These are phyloP conservation scores for Tetraneura akinire DNA, from an alignment of 1,140 invertebrate genomes.

Conservation along the genomic window DNA sequence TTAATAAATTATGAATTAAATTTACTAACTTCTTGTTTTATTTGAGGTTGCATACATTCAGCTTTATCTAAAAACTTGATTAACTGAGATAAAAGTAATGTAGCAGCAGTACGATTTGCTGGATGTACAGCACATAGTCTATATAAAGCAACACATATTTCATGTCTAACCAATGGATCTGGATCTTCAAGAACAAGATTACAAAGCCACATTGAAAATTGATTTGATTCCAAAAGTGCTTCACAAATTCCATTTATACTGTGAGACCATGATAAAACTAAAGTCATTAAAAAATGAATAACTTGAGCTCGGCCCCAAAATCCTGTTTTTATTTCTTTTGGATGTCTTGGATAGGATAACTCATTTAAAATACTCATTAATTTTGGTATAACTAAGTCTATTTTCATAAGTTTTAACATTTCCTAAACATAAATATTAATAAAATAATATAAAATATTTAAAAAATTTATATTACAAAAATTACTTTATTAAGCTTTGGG, in stretches of 20 bases:
- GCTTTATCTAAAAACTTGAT: conserved; percentile 78
- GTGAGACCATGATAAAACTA: conserved; percentile 81
- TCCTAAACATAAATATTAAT: conserved; percentile 61
- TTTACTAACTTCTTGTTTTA: conserved; percentile 60
- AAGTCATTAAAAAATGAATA: conserved; percentile 78
- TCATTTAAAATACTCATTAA: conserved; percentile 85
- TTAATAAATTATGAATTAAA: not conserved
- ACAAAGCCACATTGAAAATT: conserved; percentile 73
- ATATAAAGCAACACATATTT: conserved; percentile 87
- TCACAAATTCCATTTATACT: conserved; percentile 68
- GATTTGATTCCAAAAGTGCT: conserved; percentile 67
- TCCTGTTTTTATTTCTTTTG: conserved; percentile 81
- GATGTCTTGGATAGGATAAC: conserved; percentile 75
- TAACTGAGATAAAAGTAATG: conserved; percentile 72
- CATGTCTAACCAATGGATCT: conserved; percentile 80
- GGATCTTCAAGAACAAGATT: conserved; percentile 80
- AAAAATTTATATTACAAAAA: not conserved
- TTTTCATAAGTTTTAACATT: conserved; percentile 80
- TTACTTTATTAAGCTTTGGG: conserved; percentile 66
- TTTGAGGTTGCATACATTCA: conserved; percentile 78
- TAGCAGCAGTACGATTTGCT: conserved; percentile 60
- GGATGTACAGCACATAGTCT: conserved; percentile 65
- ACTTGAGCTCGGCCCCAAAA: conserved; percentile 84
- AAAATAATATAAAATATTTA: conserved; percentile 19
- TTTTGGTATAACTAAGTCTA: conserved; percentile 77